These are phyloP conservation scores for Saccopteryx bilineata DNA, from an alignment of 2,113 vertebrate species.

Conservation along the genomic window DNA sequence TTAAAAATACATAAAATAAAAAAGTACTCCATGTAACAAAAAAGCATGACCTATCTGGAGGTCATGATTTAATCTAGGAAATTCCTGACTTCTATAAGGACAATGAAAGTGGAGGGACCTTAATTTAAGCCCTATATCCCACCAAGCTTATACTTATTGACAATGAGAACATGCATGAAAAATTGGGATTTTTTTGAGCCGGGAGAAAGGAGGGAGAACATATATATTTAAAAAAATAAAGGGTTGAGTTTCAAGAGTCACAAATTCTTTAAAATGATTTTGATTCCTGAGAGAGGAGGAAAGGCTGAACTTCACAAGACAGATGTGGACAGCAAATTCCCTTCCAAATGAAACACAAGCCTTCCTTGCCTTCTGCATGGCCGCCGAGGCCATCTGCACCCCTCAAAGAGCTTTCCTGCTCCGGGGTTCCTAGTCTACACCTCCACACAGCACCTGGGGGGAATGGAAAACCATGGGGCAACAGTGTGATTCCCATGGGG, in stretches of 20 bases:
- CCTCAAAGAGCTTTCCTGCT: slow-evolving; percentile 61
- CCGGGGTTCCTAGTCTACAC: slow-evolving; percentile 68
- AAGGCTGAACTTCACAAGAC: slow-evolving; percentile 70
- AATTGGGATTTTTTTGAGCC: slow-evolving; percentile 28
- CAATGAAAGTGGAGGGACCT: neutral
- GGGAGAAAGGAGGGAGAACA: neutral
- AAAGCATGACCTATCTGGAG: neutral
- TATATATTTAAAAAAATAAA: neutral
- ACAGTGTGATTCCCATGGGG: slow-evolving; percentile 67
- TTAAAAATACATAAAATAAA: neutral
- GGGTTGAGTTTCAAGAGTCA: slow-evolving; percentile 36
- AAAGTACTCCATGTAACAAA: neutral
- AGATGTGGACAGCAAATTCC: slow-evolving; percentile 72
- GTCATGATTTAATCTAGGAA: neutral
- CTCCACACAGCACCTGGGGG: slow-evolving; percentile 54
- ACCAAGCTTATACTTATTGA: neutral
- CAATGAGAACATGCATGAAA: neutral
- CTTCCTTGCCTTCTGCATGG: neutral
- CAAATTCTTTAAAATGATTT: slow-evolving; percentile 68
- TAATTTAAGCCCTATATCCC: neutral
- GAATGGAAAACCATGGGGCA: slow-evolving; percentile 69
- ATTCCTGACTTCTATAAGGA: neutral
- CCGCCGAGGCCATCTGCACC: neutral
- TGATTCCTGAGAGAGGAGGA: slow-evolving; percentile 53
- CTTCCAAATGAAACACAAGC: slow-evolving; percentile 21